Evolutionary conservation across 2,113 vertebrate genomes (phyloP).

Genomic region (Coregonus clupeaformis): DNA sequence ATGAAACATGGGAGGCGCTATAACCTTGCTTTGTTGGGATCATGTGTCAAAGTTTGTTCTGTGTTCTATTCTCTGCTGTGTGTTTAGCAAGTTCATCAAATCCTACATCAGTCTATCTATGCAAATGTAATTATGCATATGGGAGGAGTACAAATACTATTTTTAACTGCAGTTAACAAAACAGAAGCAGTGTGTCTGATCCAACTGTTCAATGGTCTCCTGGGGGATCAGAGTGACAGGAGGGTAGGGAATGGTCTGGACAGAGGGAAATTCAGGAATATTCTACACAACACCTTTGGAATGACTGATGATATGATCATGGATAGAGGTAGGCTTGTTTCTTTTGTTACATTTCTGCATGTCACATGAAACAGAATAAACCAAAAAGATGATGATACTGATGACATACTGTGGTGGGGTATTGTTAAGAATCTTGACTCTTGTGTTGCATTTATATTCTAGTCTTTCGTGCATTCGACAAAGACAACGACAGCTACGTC

Average conservation of each 20-base stretch:
- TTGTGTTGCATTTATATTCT: neutral
- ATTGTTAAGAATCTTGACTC: neutral
- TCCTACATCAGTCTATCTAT: neutral
- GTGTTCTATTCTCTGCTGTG: neutral
- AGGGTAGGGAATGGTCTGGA: conserved; percentile 73
- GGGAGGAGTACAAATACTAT: neutral
- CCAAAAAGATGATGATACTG: neutral
- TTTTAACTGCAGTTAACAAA: conserved; percentile 78
- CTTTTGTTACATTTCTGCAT: neutral
- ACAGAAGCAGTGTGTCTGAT: conserved; percentile 81
- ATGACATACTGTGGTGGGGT: too few species aligned
- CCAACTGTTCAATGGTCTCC: conserved; percentile 73
- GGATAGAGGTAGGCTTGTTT: conserved; percentile 81
- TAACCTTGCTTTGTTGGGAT: neutral
- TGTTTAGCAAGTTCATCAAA: neutral
- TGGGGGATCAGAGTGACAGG: conserved; percentile 55
- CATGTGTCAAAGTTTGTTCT: neutral
- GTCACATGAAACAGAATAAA: neutral
- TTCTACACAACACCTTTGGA: conserved; percentile 79
- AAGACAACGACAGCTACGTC: conserved; percentile 77
- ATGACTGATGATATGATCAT: conserved; percentile 86
- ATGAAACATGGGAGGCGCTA: neutral
- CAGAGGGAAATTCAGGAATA: conserved; percentile 77
- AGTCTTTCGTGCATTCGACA: conserved; percentile 93
- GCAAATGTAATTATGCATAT: neutral